Conservation (phyloP, 2,797 vertebrate genomes). For the Rhynchonycteris naso region DNA sequence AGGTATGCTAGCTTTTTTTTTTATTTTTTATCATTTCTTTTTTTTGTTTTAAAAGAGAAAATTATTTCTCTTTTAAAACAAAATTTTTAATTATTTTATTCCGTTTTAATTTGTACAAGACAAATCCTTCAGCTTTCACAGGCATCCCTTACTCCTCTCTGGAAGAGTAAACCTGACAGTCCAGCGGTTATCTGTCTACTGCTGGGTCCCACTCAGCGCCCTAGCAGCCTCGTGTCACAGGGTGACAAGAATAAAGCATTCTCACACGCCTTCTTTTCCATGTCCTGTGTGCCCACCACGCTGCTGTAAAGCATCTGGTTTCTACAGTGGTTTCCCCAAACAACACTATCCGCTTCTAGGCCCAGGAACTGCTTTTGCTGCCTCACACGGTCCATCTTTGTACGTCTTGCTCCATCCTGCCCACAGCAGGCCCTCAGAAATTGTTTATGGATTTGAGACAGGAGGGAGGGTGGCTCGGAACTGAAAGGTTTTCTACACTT, state of each 20-base stretch:
- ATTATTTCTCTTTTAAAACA: too few species aligned
- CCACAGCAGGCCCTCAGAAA: not conserved
- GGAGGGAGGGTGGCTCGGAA: not conserved
- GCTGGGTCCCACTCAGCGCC: rapidly evolving
- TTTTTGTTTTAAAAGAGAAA: too few species aligned
- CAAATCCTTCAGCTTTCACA: too few species aligned
- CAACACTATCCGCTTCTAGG: not conserved
- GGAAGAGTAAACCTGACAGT: rapidly evolving
- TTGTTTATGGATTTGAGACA: not conserved
- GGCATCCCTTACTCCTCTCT: not conserved
- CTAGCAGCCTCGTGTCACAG: not conserved
- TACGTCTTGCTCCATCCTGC: too few species aligned
- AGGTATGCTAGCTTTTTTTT: not conserved
- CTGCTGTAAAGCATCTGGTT: rapidly evolving
- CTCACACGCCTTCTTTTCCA: rapidly evolving
- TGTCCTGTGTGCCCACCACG: not conserved
- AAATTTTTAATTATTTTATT: not conserved
- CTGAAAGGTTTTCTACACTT: too few species aligned
- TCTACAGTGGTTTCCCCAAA: not conserved
- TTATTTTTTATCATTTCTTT: too few species aligned
- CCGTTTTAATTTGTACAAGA: not conserved
- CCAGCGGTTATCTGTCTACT: rapidly evolving
- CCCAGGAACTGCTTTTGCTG: not conserved
- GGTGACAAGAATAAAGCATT: not conserved
- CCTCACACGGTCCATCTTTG: not conserved